Evolutionary conservation across 2,888 invertebrate genomes (phyloP), one percentile per base, ranked within the genome.

Genomic region (Ischnus inquisitorius): DNA sequence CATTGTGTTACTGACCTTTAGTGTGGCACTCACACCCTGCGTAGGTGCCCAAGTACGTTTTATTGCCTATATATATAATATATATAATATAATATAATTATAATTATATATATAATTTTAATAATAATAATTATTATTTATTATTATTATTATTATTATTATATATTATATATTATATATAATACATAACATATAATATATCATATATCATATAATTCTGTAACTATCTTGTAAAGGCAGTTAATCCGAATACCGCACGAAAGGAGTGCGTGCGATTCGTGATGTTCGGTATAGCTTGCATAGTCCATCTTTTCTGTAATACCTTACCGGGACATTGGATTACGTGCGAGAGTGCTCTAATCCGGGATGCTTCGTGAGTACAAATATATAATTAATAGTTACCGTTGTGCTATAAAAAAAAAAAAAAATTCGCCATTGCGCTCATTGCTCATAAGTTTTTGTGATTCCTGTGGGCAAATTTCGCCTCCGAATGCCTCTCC

Each of bases 311-410:
- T 3, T 46, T 43, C 43, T 60, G 41, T 51, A 57, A 67, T 41
- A 80, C 41, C 64, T 68, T 54, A 57, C 76, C 75, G 10, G 74
- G 67, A 14, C 64, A 74, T 6, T n/a, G 64, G 62, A 67, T 72
- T 43, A 65, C 81, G 80, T 76, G 75, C 48, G 10, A n/a, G 22
- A 68, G 78, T 48, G 25, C 16, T 34, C n/a, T 28, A 25, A 19
- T 76, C 19, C 14, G 48, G 39, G 41, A 41, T 51, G 25, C 41
- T 19, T 39, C 65, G 76, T 80, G n/a, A 28, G 80, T 76, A 54
- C 4, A 54, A 3, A 34, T 6, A 5, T 34, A 6, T 34, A 34
- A 8, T 34, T 6, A 2, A 34, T n/a, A n/a, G n/a, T n/a, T n/a
- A n/a, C n/a, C n/a, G n/a, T n/a, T n/a, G n/a, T n/a, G n/a, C n/a